Evolutionary conservation across 1,140 invertebrate species (phyloP).

Genomic region (Vanessa atalanta): DNA sequence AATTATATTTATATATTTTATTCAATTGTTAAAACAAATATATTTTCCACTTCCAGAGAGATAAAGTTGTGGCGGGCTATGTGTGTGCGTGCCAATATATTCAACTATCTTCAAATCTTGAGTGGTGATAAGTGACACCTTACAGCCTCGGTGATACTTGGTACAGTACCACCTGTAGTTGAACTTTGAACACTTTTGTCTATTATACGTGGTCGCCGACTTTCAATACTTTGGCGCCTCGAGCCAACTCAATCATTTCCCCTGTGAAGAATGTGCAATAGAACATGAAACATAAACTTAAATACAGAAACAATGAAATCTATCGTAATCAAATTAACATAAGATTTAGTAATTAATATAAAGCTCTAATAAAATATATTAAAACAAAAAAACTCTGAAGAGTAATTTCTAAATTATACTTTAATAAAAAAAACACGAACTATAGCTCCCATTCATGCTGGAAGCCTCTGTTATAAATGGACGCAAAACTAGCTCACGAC

Average conservation of each 20-base stretch:
- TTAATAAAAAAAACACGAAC: no score
- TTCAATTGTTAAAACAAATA: constrained; percentile 2
- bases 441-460: no score
- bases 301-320: not conserved
- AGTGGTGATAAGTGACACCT: constrained; percentile 45
- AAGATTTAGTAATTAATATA: no score
- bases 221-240: constrained; percentile 36
- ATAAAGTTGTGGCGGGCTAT: constrained; percentile 30
- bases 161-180: constrained; percentile 53
- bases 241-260: constrained; percentile 37
- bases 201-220: constrained; percentile 41
- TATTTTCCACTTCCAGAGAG: constrained; percentile 16
- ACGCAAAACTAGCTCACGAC: no score
- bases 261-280: constrained; percentile 32
- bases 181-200: constrained; percentile 30
- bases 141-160: constrained; percentile 53
- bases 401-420: no score
- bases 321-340: no score
- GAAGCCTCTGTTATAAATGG: no score
- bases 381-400: no score
- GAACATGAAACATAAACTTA: not conserved
- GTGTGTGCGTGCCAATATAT: constrained; percentile 37
- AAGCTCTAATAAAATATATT: no score
- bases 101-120: constrained; percentile 19
- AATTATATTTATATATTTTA: no score